Base-by-base conservation (phyloP, 2,797 vertebrate genomes). In the Phrynocephalus forsythii region DNA sequence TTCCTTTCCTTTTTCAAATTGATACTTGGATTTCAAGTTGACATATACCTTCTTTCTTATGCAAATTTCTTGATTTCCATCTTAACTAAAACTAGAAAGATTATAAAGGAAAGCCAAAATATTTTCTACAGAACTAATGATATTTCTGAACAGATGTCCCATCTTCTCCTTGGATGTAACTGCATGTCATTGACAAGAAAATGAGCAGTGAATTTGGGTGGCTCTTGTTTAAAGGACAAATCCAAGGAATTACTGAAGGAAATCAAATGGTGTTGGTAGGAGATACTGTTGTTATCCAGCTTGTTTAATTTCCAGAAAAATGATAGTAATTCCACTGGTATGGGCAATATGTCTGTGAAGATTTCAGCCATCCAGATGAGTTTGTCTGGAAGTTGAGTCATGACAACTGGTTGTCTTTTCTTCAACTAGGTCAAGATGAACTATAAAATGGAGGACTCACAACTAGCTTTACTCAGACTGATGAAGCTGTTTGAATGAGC, bases 101-200 rank as follows among this genome's bases (percentile, higher is more conserved):
- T 16, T 66, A 18, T 76, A 15, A 44, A 76, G 33, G 52, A 13
- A 11, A 56, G 52, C 52, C 52, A 56, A 56, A 56, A 56, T 52
- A 16, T 10, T 28, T 66, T 48, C 30, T 63, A 44, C 44, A 75
- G n/a, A 3, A 11, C 0, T 76, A 28, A 20, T 20, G 9, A 22
- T 6, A 75, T 75, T 75, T 6, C 0, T 83, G 83, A 33, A 5
- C 50, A 63, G 24, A 2, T 60, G 82, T 86, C 75, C 0, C 1
- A 16, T 77, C 77, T 52, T 22, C 13, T 68, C 28, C 84, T 30
- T 50, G 13, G 48, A 44, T 63, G 24, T 76, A 33, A 63, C 13
- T 28, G 13, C 9, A 76, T 63, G n/a, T 77, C n/a, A 6, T 13
- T 13, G 30, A 60, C 48, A 75, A 13, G 38, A 30, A 67, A 82